Conservation (phyloP, 2,888 invertebrate genomes). For the Eulithis prunata region DNA sequence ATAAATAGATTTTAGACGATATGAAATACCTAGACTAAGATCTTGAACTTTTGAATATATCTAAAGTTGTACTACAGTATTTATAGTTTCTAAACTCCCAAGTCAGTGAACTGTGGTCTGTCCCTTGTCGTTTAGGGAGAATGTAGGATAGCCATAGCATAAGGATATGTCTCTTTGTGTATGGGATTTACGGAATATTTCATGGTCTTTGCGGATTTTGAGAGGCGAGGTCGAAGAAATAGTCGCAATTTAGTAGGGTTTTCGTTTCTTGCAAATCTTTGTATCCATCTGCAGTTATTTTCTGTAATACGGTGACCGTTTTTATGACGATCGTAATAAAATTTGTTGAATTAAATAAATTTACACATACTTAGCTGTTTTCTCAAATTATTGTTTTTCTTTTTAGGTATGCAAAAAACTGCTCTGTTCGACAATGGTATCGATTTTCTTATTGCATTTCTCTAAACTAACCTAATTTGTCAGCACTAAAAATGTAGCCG, state of each 20-base stretch:
- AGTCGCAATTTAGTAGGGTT: constrained; percentile 2
- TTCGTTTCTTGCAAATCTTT: background rate
- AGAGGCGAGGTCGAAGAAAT: constrained; percentile 16
- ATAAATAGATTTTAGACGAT: too few species aligned
- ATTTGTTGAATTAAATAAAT: too few species aligned
- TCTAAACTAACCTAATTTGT: too few species aligned
- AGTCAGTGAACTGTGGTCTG: constrained; percentile 25
- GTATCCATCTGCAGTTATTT: background rate
- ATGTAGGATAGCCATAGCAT: constrained; percentile 36
- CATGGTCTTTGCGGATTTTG: constrained; percentile 25
- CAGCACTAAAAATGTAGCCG: too few species aligned
- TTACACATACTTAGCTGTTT: too few species aligned
- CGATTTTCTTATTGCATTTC: too few species aligned
- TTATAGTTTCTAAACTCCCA: constrained; percentile 9
- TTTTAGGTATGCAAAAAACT: too few species aligned
- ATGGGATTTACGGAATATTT: constrained; percentile 35
- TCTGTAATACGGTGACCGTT: background rate
- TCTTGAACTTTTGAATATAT: too few species aligned
- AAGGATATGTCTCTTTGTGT: constrained; percentile 38
- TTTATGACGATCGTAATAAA: background rate
- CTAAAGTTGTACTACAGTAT: too few species aligned
- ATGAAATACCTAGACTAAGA: too few species aligned
- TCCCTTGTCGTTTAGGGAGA: constrained; percentile 34
- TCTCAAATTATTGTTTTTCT: too few species aligned
- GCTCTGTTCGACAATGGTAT: too few species aligned